Percentiles rank a stretch among this genome's conserved stretches.
These are phyloP conservation scores for Subacronicta megacephala DNA, from an alignment of 2,888 invertebrate species.

Conservation along the genomic window DNA sequence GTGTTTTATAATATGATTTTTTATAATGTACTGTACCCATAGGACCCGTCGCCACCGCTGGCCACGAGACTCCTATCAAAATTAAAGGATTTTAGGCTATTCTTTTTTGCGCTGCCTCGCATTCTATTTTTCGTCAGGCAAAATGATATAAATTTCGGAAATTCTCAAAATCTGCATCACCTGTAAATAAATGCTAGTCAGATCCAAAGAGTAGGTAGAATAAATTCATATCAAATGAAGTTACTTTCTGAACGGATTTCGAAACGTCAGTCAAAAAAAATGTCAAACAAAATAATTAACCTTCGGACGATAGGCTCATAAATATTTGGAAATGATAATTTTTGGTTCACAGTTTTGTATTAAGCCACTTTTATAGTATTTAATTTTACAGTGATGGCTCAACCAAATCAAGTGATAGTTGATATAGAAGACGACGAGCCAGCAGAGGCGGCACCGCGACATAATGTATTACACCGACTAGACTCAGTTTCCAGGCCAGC, in stretches of 20 bases:
- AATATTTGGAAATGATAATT: conserved; percentile 59
- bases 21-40: no score
- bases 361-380: conserved; percentile 43
- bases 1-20: no score
- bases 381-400: conserved; percentile 73
- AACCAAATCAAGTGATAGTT: conserved; percentile 80
- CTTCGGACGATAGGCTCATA: conserved; percentile 53
- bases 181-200: no score
- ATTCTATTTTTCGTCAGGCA: no score
- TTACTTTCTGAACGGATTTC: conserved; percentile 36
- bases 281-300: conserved; percentile 58
- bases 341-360: conserved; percentile 36
- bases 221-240: no score
- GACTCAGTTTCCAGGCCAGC: conserved; percentile 76
- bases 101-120: no score
- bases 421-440: conserved; percentile 81
- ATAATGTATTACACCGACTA: conserved; percentile 73
- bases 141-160: no score
- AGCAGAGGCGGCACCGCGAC: conserved; percentile 70
- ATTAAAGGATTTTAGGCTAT: no score
- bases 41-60: no score
- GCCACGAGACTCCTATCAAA: no score
- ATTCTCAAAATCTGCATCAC: no score
- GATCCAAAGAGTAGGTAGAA: no score
- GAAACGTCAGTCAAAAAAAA: conserved; percentile 43